Base-by-base conservation (phyloP, 2,888 invertebrate species). In the Ectemnius lituratus region DNA sequence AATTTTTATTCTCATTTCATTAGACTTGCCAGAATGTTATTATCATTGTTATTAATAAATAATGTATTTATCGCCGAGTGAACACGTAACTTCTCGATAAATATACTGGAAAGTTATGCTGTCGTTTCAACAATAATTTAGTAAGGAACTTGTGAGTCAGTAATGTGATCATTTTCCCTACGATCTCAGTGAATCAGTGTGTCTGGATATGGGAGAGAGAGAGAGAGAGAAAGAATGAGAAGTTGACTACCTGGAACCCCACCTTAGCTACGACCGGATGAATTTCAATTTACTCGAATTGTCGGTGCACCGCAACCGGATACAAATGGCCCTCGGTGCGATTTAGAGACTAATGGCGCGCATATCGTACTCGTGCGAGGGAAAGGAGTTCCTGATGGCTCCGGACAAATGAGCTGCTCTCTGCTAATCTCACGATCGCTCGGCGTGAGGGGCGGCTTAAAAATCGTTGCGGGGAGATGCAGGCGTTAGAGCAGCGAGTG, bases 61-160 rank as follows among this genome's bases (percentile, higher is more conserved):
- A 37, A 6, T 11, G 11, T 11, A 37, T 37, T 37, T 37, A 6
- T 37, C 37, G 8, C 8, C 11, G 1, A 6, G 37, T 37, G 37
- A 37, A 52, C 4, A 52, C 75, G 61, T 67, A 67, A 45, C 59
- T 52, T 71, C 23, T 23, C 23, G 23, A 23, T 23, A 2, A 2
- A 23, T 23, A 23, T 3, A 3, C 23, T 23, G 3, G 23, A 23
- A 23, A 23, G 23, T 23, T 11, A 11, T 37, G 0, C 37, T 37
- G 8, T 37, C 37, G 37, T 37, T 37, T 6, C 37, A 37, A 37
- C 11, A 37, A 37, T 37, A 11, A 37, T 11, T 37, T 6, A 8
- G 37, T 37, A 37, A 37, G 8, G 8, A 37, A 37, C 37, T 37
- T 28, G 11, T 5, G n/a, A 27, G 8, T n/a, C 4, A 60, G 59